phyloP scores from a whole-genome alignment of 2,113 vertebrate species.

The Bujurquina vittata region DNA sequence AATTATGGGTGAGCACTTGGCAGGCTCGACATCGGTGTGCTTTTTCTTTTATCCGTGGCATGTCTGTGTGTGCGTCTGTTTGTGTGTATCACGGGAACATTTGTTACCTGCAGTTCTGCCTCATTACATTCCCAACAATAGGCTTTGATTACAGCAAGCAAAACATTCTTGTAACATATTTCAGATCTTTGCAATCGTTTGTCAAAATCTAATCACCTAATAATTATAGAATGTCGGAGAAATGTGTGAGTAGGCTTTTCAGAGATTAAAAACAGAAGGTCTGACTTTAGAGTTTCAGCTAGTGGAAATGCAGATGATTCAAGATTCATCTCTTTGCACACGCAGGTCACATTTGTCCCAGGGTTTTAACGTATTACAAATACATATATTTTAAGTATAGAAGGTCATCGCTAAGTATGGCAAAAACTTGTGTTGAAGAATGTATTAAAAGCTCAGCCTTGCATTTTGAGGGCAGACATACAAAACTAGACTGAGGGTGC shows the following conservation, averaged over 20 bases:
- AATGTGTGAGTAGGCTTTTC: background rate
- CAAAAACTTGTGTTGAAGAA: background rate
- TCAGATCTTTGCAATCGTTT: slow-evolving; percentile 40
- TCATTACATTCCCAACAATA: slow-evolving; percentile 50
- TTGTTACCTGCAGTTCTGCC: slow-evolving; percentile 38
- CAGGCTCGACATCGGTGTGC: slow-evolving; percentile 47
- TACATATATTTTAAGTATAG: background rate
- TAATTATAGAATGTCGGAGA: slow-evolving; percentile 1
- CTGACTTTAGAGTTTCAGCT: background rate
- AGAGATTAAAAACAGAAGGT: background rate
- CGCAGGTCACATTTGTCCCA: background rate
- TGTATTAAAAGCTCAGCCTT: background rate
- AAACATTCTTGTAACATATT: slow-evolving; percentile 30
- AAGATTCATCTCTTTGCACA: background rate
- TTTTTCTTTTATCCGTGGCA: slow-evolving; percentile 29
- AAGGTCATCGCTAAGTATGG: background rate
- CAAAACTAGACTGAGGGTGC: background rate
- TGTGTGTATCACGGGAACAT: slow-evolving; percentile 9
- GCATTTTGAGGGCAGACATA: background rate
- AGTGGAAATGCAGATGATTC: slow-evolving; percentile 2
- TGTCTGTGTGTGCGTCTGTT: slow-evolving; percentile 13
- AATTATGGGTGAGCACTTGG: slow-evolving; percentile 75
- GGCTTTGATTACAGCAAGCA: slow-evolving; percentile 41
- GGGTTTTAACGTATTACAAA: background rate
- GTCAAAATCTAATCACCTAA: slow-evolving; percentile 35